Percentiles rank a stretch among this genome's conserved stretches.
These are phyloP conservation scores for Cyanistes caeruleus DNA, from an alignment of 2,113 vertebrate genomes.

Conservation along the genomic window DNA sequence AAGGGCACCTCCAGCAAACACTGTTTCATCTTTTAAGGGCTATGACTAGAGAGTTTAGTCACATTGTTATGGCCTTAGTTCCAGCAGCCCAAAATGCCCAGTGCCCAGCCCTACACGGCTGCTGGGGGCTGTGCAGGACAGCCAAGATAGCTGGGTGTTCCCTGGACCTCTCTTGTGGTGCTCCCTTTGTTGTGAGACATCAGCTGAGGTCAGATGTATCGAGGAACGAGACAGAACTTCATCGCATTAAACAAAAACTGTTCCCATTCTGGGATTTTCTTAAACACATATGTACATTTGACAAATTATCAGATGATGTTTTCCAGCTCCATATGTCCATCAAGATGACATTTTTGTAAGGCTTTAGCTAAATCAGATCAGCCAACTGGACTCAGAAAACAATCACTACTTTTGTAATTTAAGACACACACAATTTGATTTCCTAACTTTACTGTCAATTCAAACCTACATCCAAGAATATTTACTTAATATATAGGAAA, in stretches of 20 bases:
- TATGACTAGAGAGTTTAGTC: background rate
- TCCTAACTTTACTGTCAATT: background rate
- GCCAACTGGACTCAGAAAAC: background rate
- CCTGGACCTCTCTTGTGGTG: fast-evolving
- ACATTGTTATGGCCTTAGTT: background rate
- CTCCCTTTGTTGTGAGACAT: background rate
- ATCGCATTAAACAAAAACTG: background rate
- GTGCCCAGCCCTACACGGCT: background rate
- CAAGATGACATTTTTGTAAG: background rate
- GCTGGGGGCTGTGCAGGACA: background rate
- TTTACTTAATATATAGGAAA: background rate
- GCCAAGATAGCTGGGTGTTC: fast-evolving
- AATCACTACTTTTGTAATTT: background rate
- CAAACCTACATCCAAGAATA: background rate
- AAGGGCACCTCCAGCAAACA: background rate
- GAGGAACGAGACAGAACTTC: background rate
- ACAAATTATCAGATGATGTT: background rate
- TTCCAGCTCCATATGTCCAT: background rate
- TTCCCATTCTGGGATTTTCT: background rate
- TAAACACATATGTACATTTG: background rate
- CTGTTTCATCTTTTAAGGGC: background rate
- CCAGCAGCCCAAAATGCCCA: background rate
- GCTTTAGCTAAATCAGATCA: background rate
- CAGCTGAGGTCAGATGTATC: background rate
- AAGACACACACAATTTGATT: background rate